A percentile compares a stretch with the other conserved stretches of the same genome.
These are phyloP conservation scores for Trachythela sp. DNA, from an alignment of 64 coral and sea anemone genomes.

Conservation along the genomic window DNA sequence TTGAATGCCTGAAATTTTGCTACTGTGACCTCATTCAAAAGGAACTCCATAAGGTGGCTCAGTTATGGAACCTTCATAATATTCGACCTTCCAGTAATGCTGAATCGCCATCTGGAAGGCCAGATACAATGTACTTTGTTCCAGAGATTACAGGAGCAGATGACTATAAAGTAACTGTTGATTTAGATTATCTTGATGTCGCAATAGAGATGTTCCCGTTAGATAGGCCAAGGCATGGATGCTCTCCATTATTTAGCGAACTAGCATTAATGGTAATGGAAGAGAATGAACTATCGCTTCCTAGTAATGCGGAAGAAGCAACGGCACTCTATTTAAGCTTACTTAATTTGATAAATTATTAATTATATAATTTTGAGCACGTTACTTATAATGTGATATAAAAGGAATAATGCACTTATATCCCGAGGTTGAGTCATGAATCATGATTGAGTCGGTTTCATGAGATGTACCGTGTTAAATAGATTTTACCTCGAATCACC, in stretches of 20 bases:
- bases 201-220: background rate
- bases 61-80: slow-evolving; percentile 53
- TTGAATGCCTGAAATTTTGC: slow-evolving; percentile 64
- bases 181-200: slow-evolving; percentile 14
- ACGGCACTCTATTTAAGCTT: background rate
- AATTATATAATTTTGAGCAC: background rate
- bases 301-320: background rate
- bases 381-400: background rate
- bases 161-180: slow-evolving; percentile 43
- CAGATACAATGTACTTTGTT: slow-evolving; percentile 54
- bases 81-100: slow-evolving; percentile 40
- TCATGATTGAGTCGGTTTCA: too few species aligned
- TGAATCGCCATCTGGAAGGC: slow-evolving; percentile 52
- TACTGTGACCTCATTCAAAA: slow-evolving; percentile 29
- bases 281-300: background rate
- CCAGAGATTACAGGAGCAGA: slow-evolving; percentile 49
- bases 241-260: background rate
- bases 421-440: too few species aligned
- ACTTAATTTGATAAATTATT: background rate
- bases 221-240: background rate
- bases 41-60: slow-evolving; percentile 52
- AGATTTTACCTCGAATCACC: too few species aligned
- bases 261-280: background rate
- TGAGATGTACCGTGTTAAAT: too few species aligned
- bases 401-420: too few species aligned